Base-by-base conservation (phyloP, 2,113 vertebrate species). In the Tachuris rubrigastra region DNA sequence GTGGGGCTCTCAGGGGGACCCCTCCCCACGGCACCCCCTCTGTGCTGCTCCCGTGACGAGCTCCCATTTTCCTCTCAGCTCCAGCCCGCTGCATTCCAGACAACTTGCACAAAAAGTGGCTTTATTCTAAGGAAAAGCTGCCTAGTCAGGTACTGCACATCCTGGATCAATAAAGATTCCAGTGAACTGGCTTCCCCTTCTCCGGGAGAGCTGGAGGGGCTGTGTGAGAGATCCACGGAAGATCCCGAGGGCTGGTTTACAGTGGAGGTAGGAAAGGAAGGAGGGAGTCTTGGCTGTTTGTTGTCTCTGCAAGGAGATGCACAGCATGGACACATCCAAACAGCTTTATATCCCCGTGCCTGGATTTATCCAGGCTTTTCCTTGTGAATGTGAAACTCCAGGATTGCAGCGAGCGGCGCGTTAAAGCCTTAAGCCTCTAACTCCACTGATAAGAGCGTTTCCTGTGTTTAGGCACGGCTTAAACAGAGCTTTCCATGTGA, bases 151-250 rank as follows among this genome's bases (percentile, higher is more conserved):
- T 88, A 85, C 50, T 65, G 47, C 89, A 78, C 58, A 52, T 92
- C 91, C 94, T 95, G 94, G 68, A 86, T 92, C 96, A 94, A 92
- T 95, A 97, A 97, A 91, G 72, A 22, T 28, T 12, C 82, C 2
- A 6, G 6, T 18, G 50, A 75, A 52, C 65, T 49, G 52, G 47
- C 60, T 55, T 31, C 62, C 11, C 68, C 17, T 74, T 56, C 30
- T 21, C 90, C 0, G 7, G 33, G 7, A 63, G 23, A 16, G 66
- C 71, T 46, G 56, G 7, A 16, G 46, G 12, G 0, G 24, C 14
- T 69, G 15, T 12, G 31, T 28, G 17, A 8, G 88, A 59, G 25
- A 23, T 41, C 16, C 15, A 9, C 0, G 4, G 55, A 10, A 35
- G 69, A 39, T 31, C 30, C 33, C 1, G 9, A 66, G 60, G 33